Evolutionary conservation across 2,888 invertebrate genomes (phyloP), one percentile per base, ranked within the genome.

Genomic region (Aspidapion aeneum): DNA sequence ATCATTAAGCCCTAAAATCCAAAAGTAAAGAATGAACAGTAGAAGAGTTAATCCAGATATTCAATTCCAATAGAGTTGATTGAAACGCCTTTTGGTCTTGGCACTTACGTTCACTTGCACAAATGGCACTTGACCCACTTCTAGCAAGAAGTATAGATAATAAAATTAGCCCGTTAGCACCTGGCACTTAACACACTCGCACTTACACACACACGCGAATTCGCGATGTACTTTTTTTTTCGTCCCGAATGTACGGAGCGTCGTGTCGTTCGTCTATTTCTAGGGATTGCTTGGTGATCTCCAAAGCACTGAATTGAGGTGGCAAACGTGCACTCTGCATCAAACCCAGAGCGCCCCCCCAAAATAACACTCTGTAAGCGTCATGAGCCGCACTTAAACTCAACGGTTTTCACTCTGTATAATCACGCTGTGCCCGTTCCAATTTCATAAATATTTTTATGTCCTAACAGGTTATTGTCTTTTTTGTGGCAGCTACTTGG

Each of bases 231-330:
- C 74, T 71, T 71, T 74, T 71, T 72, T 35, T 71, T 73, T 74
- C 74, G 75, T 77, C 75, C 75, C 74, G 75, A 75, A 35, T 75
- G 76, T 74, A 76, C 75, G 74, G 74, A 76, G 78, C 77, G 79
- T 77, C 78, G 78, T 78, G 73, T 79, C 79, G 79, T 79, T 80
- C 80, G 80, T 78, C 75, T 76, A 70, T 76, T 35, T 76, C 77
- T 77, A 78, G 77, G 77, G 76, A 75, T 80, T 77, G 77, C 79
- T 78, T 78, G 73, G 78, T 78, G 74, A 78, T 79, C 78, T 79
- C 77, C 78, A 78, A 79, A 79, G 79, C 79, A 79, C 78, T 79
- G 77, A 80, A 79, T 80, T 78, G 75, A 77, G 75, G 71, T 73
- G 73, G 71, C 71, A 74, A 74, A 76, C 72, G 74, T 74, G 74